Evolutionary conservation across 2,797 vertebrate species (phyloP), one percentile per base, ranked within the genome.

Genomic region (Channa striata): DNA sequence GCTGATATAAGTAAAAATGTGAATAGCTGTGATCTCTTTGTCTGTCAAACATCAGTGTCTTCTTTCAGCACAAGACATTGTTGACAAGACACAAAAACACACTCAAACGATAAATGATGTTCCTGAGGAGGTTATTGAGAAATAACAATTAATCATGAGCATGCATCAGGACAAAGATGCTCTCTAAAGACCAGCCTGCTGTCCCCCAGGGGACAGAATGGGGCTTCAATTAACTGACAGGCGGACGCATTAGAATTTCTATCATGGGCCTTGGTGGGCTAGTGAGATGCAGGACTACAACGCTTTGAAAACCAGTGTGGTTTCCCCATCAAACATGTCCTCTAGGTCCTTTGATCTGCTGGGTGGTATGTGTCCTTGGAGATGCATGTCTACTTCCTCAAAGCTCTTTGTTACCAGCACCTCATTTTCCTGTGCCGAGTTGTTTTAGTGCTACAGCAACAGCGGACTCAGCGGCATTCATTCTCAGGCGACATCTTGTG

Each of bases 331-430:
- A 93, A 93, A 91, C 68, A 79, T 54, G 86, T 91, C 91, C 92
- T 93, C 91, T 71, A 74, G 81, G 81, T 86, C 60, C 80, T 92
- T 93, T 93, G 85, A 93, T 93, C 87, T 91, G 88, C 86, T 73
- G 89, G 91, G 91, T 89, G 90, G 89, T 91, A 89, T 92, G 91
- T 92, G 92, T 92, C 92, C 92, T 93, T 93, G 92, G 91, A 92
- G 91, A 93, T 91, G 87, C 64, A 73, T 52, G 87, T 90, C 90
- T 81, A 74, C 83, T 88, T 91, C 85, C 86, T 91, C 90, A 86
- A 88, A 90, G 85, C 87, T 85, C 89, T 90, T 90, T 90, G 87
- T 91, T 84, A 79, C 87, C 78, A 46, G 69, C 81, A 79, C 80
- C 87, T 92, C 84, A 82, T 91, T 90, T 90, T 84, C 88, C 83